Evolutionary conservation across 2,113 vertebrate genomes (phyloP), one percentile per base, ranked within the genome.

Genomic region (Gulo gulo): DNA sequence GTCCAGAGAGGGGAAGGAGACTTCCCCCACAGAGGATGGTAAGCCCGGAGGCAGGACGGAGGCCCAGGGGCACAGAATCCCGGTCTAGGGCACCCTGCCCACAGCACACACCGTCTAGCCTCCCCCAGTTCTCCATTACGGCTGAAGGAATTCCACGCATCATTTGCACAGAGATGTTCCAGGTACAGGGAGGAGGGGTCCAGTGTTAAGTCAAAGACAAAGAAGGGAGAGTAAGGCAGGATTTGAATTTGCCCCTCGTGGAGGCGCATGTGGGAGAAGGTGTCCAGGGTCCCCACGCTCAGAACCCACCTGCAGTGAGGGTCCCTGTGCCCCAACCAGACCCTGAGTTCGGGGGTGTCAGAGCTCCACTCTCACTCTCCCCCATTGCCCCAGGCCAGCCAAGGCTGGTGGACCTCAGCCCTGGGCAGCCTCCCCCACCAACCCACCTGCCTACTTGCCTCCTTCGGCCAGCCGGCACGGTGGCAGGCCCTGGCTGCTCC

Each of bases 401-500:
- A 36, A 47, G 74, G 13, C 83, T 69, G 47, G 1, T 2, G 24
- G 78, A 34, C 45, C 87, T 20, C 89, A 93, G 39, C 34, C 21
- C 93, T 24, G 73, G 88, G 90, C 26, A 4, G 61, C 91, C 95
- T 95, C 65, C 92, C 65, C 24, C 91, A 7, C 14, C 95, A 95
- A 95, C 86, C 1, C 52, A 9, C 79, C 57, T 1, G 69, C 96
- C 79, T 39, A 59, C 85, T 91, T 0, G 31, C 92, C 76, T 95
- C 85, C 93, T 82, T 59, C 0, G 20, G 23, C 96, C 92, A 18
- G 88, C 94, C 90, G 3, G 96, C 87, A 29, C 31, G 97, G 98
- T 97, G 98, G 98, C 98, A 97, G 95, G 95, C 82, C 96, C 94
- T 80, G 96, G 97, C 82, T 93, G 95, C 82, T 98, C 98, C 97